These are phyloP conservation scores for Pseudolaguvia tuberculata DNA, from an alignment of 2,113 vertebrate genomes.

Conservation along the genomic window DNA sequence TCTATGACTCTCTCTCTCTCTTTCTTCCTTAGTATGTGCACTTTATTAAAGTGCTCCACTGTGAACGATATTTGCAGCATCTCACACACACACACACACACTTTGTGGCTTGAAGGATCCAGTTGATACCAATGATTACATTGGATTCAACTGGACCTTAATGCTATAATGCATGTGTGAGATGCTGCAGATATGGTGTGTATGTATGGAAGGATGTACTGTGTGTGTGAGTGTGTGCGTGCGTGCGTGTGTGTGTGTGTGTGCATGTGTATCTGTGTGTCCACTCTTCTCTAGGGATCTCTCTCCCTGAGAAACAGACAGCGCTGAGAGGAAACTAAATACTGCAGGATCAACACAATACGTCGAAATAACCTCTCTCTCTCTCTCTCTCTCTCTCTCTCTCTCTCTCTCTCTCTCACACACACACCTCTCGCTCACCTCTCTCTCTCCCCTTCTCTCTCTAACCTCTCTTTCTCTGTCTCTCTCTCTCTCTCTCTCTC, in stretches of 20 bases:
- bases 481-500: neutral
- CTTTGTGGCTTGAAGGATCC: neutral
- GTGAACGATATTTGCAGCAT: slow-evolving; percentile 1
- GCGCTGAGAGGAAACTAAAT: slow-evolving; percentile 1
- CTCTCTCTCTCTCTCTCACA: too few relatives aligned
- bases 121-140: neutral
- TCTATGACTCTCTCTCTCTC: too few relatives aligned
- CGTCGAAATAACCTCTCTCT: neutral
- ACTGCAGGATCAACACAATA: slow-evolving; percentile 10
- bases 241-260: slow-evolving; percentile 6
- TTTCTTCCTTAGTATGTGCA: slow-evolving; percentile 33
- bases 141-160: too few relatives aligned
- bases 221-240: too few relatives aligned
- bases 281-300: neutral
- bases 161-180: too few relatives aligned
- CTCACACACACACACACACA: neutral
- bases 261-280: slow-evolving; percentile 2
- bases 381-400: neutral
- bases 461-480: too few relatives aligned
- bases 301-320: neutral
- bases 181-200: too few relatives aligned
- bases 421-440: too few relatives aligned
- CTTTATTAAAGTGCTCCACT: too few relatives aligned
- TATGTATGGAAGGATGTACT: too few relatives aligned
- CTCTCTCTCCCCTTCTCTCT: too few relatives aligned